Base-by-base conservation (phyloP, 2,888 invertebrate species). In the Cephonodes hylas region DNA sequence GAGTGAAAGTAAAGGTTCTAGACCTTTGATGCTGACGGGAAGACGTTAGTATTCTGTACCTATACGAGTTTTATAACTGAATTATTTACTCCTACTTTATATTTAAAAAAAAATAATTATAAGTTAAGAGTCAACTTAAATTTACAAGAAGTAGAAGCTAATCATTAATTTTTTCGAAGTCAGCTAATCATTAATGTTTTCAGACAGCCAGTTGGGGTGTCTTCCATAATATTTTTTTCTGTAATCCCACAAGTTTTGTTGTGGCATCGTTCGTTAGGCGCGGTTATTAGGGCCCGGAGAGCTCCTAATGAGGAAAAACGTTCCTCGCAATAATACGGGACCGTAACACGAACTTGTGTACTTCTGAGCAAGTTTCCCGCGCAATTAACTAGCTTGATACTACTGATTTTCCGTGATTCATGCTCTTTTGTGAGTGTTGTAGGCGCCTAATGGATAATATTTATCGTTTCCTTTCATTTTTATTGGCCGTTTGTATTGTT, bases 271-370 rank as follows among this genome's bases (percentile, higher is more conserved):
- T 85, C 79, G 77, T 84, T 83, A 83, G 74, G 69, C 71, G 65
- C 68, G 73, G 76, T 77, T 83, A 81, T 82, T 79, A 79, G 72
- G 72, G 72, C 69, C 69, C 69, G 70, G 68, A 75, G 69, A 72
- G 71, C 66, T 69, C 72, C 75, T 88, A 84, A 88, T 84, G 84
- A 88, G 84, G 83, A 86, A 85, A 86, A 87, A 84, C 77, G 81
- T 73, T 78, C 72, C 63, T 73, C 70, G 65, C 76, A 78, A 73
- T 80, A 76, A 79, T 80, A 75, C 73, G 70, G 71, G 70, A 69
- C 66, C 70, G 72, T 66, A 80, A 75, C 74, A 79, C 70, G 72
- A 85, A 83, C 76, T 82, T 83, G 74, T 73, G 72, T 73, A 69
- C 73, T 73, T 69, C 73, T 68, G 68, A 75, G 66, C 71, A 80